A percentile compares a stretch with the other conserved stretches of the same genome.
Evolutionary conservation across 2,113 vertebrate genomes (phyloP).

Genomic region (Phasianus colchicus): DNA sequence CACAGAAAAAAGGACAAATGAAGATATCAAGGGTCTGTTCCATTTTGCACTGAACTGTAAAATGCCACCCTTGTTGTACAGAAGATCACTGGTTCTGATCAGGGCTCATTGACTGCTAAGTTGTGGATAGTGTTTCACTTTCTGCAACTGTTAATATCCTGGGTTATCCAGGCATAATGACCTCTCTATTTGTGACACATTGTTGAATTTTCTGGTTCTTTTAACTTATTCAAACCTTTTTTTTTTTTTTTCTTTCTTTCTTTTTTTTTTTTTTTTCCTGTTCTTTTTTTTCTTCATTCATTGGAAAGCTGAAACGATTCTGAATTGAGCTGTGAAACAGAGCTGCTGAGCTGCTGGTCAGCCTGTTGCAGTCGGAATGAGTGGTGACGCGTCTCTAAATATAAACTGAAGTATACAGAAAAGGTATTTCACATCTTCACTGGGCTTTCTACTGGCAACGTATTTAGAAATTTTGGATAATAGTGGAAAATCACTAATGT

Average conservation of each 20-base stretch:
- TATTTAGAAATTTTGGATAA: background rate
- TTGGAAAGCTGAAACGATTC: constrained; percentile 73
- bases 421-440: constrained; percentile 3
- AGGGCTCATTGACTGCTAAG: constrained; percentile 80
- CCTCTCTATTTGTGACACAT: constrained; percentile 84
- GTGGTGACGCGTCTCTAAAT: constrained; percentile 5
- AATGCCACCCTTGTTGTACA: constrained; percentile 80
- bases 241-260: background rate
- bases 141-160: constrained; percentile 82
- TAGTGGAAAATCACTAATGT: background rate
- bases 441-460: background rate
- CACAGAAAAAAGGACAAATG: constrained; percentile 82
- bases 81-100: constrained; percentile 81
- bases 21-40: constrained; percentile 82
- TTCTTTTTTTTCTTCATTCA: constrained; percentile 53
- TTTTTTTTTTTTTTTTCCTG: background rate
- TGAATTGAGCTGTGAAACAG: constrained; percentile 66
- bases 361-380: background rate
- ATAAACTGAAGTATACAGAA: constrained; percentile 31
- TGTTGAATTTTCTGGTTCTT: constrained; percentile 89
- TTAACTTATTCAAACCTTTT: constrained; percentile 81
- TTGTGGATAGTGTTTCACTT: constrained; percentile 84
- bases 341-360: constrained; percentile 71
- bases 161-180: constrained; percentile 86
- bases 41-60: constrained; percentile 84